Conservation (phyloP, 2,888 invertebrate genomes). For the Colostygia pectinataria region DNA sequence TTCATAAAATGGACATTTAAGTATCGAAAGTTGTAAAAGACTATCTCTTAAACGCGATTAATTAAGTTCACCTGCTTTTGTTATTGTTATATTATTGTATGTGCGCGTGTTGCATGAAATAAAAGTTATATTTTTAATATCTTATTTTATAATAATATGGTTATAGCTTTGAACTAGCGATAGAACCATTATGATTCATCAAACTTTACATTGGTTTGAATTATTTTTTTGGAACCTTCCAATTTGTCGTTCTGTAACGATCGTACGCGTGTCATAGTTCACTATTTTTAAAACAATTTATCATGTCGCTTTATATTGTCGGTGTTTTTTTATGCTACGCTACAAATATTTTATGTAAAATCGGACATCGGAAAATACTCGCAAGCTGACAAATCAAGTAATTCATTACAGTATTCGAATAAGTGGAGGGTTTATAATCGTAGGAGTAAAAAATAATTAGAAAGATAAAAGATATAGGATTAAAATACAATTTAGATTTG, state of each 20-base stretch:
- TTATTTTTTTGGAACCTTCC: neutral
- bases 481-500: neutral
- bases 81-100: no score
- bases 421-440: neutral
- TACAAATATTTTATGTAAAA: constrained; percentile 21
- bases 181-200: no score
- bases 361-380: constrained; percentile 4
- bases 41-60: no score
- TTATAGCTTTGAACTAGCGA: no score
- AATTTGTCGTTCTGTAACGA: constrained; percentile 29
- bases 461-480: neutral
- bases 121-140: no score
- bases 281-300: constrained; percentile 70
- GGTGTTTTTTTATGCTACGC: constrained; percentile 39
- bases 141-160: no score
- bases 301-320: constrained; percentile 54
- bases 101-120: no score
- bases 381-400: constrained; percentile 5
- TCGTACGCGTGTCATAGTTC: constrained; percentile 71
- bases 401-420: constrained; percentile 8
- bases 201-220: neutral
- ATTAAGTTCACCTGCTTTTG: no score
- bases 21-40: no score
- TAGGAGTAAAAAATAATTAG: neutral
- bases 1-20: no score